A percentile compares a stretch with the other conserved stretches of the same genome.
Evolutionary conservation across 2,797 vertebrate genomes (phyloP).

Genomic region (Danio kyathit): DNA sequence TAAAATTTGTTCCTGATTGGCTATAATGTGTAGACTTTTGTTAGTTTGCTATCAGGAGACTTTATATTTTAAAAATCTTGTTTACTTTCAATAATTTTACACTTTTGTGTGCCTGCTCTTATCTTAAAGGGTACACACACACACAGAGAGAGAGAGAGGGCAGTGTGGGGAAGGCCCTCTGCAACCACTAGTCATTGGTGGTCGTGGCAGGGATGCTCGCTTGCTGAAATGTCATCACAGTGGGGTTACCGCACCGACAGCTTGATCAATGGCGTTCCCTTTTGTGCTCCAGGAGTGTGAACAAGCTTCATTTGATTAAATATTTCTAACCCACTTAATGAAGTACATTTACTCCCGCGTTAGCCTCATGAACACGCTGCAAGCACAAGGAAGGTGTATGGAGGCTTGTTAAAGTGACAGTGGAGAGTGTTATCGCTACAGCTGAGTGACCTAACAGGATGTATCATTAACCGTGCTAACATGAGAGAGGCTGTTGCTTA

Average conservation of each 20-base stretch:
- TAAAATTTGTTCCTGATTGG: not conserved
- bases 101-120: not conserved
- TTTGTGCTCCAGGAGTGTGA: constrained; percentile 56
- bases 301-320: constrained; percentile 76
- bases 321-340: constrained; percentile 77
- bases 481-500: constrained; percentile 29
- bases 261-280: constrained; percentile 78
- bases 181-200: constrained; percentile 22
- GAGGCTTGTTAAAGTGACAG: constrained; percentile 49
- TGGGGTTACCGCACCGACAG: constrained; percentile 71
- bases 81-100: constrained; percentile 49
- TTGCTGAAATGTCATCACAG: constrained; percentile 77
- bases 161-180: constrained; percentile 25
- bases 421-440: constrained; percentile 30
- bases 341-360: constrained; percentile 73
- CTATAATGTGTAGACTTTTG: not conserved
- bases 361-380: constrained; percentile 64
- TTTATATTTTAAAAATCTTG: not conserved
- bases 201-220: constrained; percentile 71
- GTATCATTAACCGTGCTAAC: constrained; percentile 55
- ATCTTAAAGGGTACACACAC: constrained; percentile 36
- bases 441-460: constrained; percentile 49
- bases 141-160: not conserved
- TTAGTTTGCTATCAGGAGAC: not conserved
- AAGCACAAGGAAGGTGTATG: constrained; percentile 27